Base-by-base conservation (phyloP, 2,113 vertebrate species). In the Entelurus aequoreus region DNA sequence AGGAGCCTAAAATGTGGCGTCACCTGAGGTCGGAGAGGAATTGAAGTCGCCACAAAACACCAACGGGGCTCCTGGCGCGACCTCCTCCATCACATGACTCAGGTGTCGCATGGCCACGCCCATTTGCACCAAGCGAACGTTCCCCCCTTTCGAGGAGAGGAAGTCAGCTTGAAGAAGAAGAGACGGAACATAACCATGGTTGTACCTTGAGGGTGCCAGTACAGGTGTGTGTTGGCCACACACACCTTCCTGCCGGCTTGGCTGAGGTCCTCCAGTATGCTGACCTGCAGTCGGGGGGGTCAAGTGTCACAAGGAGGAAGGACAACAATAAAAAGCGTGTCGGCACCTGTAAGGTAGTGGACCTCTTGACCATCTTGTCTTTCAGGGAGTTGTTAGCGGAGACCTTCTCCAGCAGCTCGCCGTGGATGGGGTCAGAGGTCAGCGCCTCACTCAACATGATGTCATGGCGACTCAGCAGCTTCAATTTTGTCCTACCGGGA, bases 141-240 rank as follows among this genome's bases (percentile, higher is more conserved):
- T 93, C 16, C 93, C 94, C 53, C 94, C 95, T 98, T 71, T n/a
- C 63, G 62, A 56, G 37, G 6, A 63, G 16, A n/a, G 14, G n/a
- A 51, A 51, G 49, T 51, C 16, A 51, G 5, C 8, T 5, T 51
- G 19, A 21, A 21, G 49, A 19, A 7, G 49, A 51, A 21, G n/a
- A 8, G 16, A 50, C 52, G 15, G n/a, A 14, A 21, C 28, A 57
- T 51, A 5, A 16, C 6, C 11, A 6, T 14, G 42, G 1, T 5
- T 54, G 54, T 91, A 98, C 97, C 96, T 93, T 94, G 95, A 6
- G 97, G 97, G 63, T 97, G 95, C 92, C 94, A 99, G 86, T 95
- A 99, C 1, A 99, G 89, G 78, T 99, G 96, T 8, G 95, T 98
- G 77, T 99, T 99, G 49, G 92, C 95, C 69, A 99, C 91, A 78